These are phyloP conservation scores for Dolichoris vasculosae DNA, from an alignment of 1,140 invertebrate genomes.

Conservation along the genomic window DNA sequence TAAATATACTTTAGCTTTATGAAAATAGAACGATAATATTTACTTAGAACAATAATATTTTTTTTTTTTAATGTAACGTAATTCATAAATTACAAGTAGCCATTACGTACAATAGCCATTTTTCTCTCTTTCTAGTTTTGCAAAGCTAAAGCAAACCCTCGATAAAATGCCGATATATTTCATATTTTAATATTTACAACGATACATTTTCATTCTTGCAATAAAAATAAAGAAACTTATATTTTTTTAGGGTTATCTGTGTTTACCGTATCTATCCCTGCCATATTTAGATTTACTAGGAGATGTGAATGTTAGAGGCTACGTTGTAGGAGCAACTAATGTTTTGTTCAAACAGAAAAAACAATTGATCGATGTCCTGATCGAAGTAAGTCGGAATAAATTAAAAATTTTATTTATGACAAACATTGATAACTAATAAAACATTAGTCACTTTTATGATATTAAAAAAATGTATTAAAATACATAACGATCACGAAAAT, in stretches of 20 bases:
- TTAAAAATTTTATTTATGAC: neutral
- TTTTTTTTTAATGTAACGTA: no score
- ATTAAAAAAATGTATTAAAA: neutral
- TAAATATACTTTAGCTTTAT: no score
- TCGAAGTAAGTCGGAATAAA: slow-evolving; percentile 81
- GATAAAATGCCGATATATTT: no score
- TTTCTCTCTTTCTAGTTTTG: no score
- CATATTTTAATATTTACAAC: neutral
- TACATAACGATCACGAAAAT: neutral
- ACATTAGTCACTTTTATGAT: neutral
- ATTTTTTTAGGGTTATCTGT: slow-evolving; percentile 86
- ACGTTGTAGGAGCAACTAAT: slow-evolving; percentile 97
- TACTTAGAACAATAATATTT: no score
- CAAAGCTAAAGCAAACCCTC: no score
- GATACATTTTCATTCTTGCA: neutral
- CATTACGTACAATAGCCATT: no score
- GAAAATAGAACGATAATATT: no score
- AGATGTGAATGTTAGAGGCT: slow-evolving; percentile 91
- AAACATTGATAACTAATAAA: neutral
- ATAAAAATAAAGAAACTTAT: slow-evolving; percentile 16
- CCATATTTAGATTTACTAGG: slow-evolving; percentile 95
- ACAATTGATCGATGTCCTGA: slow-evolving; percentile 92
- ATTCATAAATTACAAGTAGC: no score
- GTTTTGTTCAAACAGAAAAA: slow-evolving; percentile 96
- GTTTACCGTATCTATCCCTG: slow-evolving; percentile 96